Conservation (phyloP, 2,113 vertebrate genomes). For the Ceratotherium simum region DNA sequence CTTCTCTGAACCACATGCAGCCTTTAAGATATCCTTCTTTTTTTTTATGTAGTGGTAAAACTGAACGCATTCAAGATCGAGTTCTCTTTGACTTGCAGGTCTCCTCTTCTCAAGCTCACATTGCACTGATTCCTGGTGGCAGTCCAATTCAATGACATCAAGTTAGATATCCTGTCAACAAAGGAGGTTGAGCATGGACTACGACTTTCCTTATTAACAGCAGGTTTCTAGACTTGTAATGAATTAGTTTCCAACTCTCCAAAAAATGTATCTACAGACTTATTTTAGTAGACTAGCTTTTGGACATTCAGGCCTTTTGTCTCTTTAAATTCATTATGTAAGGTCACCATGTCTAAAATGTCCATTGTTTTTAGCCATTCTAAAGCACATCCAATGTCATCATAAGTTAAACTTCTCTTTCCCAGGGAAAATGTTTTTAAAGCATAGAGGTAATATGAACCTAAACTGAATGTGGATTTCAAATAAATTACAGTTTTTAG, state of each 20-base stretch:
- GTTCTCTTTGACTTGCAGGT: background rate
- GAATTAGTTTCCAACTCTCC: background rate
- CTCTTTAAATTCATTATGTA: background rate
- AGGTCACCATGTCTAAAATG: background rate
- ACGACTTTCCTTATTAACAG: background rate
- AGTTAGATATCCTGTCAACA: background rate
- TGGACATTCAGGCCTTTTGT: background rate
- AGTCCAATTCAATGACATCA: background rate
- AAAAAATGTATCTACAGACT: background rate
- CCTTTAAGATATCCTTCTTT: background rate
- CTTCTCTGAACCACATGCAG: background rate
- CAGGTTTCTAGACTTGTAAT: background rate
- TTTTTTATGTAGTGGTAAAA: background rate
- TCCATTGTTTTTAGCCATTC: background rate
- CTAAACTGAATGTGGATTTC: background rate
- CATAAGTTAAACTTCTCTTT: constrained; percentile 21
- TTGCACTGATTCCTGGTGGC: background rate
- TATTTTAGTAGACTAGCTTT: background rate
- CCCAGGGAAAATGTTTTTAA: background rate
- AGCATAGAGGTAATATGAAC: background rate
- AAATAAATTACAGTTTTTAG: background rate
- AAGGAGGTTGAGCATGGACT: background rate
- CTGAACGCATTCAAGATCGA: background rate
- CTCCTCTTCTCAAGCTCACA: background rate
- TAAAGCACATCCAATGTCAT: background rate